A percentile compares a stretch with the other conserved stretches of the same genome.
phyloP scores from a whole-genome alignment of 2,113 vertebrate species.

The Fulica atra region DNA sequence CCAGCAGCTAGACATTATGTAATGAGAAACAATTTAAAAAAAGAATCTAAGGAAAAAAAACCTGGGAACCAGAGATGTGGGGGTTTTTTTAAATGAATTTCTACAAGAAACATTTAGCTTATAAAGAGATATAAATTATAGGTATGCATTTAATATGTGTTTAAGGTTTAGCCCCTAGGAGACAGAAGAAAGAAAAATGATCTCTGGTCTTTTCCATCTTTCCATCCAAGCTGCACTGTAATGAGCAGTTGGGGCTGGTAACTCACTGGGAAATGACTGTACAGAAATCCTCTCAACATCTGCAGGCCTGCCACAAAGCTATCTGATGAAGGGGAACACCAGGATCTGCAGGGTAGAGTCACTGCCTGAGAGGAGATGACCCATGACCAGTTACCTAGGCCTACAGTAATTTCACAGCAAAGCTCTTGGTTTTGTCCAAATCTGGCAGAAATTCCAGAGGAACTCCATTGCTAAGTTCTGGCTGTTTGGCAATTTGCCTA shows the following conservation, averaged over 20 bases:
- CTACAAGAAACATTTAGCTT: conserved; percentile 1
- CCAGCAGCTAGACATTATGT: neutral
- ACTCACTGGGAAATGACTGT: neutral
- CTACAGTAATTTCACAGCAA: fast-evolving
- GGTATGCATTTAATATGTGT: neutral
- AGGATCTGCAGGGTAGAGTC: neutral
- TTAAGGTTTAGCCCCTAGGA: conserved; percentile 5
- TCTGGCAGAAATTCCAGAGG: neutral
- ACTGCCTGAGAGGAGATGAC: neutral
- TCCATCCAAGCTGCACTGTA: neutral
- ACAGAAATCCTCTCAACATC: neutral
- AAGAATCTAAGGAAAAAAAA: neutral
- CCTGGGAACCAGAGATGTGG: neutral
- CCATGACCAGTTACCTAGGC: neutral
- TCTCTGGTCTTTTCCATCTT: neutral
- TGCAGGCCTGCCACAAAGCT: neutral
- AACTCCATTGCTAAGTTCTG: neutral
- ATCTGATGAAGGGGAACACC: neutral
- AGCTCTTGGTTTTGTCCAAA: neutral
- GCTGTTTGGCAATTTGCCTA: neutral
- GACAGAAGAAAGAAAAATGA: neutral
- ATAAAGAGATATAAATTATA: conserved; percentile 33
- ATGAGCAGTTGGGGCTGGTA: neutral
- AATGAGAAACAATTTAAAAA: neutral
- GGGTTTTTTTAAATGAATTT: neutral